These are phyloP conservation scores for Cyclina sinensis DNA, from an alignment of 1,140 invertebrate species.

Conservation along the genomic window DNA sequence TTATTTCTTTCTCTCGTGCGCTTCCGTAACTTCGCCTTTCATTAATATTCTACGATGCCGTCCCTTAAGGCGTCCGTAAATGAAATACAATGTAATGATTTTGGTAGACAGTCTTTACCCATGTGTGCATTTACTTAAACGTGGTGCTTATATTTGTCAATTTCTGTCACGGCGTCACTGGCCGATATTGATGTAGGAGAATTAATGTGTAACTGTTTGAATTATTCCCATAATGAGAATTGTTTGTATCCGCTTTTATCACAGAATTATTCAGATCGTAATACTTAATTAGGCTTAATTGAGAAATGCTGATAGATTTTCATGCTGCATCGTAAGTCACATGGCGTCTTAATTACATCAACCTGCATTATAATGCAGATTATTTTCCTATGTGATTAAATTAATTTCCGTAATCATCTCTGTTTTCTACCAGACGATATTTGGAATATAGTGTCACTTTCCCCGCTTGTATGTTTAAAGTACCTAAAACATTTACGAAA, in stretches of 20 bases:
- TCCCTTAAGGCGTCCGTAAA: too few species aligned
- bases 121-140: background rate
- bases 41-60: too few species aligned
- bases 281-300: constrained; percentile 35
- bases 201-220: background rate
- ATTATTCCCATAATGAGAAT: background rate
- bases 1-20: too few species aligned
- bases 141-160: background rate
- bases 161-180: background rate
- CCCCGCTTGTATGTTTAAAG: too few species aligned
- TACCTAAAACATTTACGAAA: too few species aligned
- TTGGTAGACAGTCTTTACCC: background rate
- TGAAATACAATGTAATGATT: background rate
- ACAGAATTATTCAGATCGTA: background rate
- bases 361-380: background rate
- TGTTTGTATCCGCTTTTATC: background rate
- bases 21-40: too few species aligned
- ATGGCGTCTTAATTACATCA: background rate
- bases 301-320: background rate
- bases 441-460: too few species aligned
- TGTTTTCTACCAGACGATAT: too few species aligned
- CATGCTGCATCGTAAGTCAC: background rate
- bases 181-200: background rate
- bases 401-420: too few species aligned
- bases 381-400: too few species aligned